Conservation (phyloP, 2,113 vertebrate genomes). For the Gorsachius goisagi region DNA sequence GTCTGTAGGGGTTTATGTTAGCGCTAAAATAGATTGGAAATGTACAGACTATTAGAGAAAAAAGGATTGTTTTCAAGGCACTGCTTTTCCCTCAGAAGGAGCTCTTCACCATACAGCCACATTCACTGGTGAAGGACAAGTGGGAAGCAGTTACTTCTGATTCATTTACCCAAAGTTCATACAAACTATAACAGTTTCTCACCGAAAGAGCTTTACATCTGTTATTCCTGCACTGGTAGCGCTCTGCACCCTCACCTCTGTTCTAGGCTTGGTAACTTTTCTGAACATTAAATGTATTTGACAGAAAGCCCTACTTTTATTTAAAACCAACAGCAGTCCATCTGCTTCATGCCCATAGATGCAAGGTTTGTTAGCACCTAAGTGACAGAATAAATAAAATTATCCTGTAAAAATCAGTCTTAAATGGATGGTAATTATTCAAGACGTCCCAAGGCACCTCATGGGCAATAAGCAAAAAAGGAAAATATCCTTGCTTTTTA, state of each 20-base stretch:
- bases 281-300: background rate
- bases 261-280: background rate
- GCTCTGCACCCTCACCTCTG: background rate
- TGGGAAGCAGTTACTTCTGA: background rate
- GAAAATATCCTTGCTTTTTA: background rate
- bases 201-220: background rate
- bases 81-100: background rate
- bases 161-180: background rate
- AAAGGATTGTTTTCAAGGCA: background rate
- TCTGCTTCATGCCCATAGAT: background rate
- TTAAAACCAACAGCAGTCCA: background rate
- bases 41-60: background rate
- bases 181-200: background rate
- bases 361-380: background rate
- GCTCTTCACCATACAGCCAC: background rate
- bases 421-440: background rate
- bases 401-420: background rate
- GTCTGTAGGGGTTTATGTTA: background rate
- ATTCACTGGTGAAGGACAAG: background rate
- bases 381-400: slow-evolving; percentile 17
- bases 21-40: background rate
- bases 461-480: background rate
- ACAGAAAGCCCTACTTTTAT: background rate
- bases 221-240: background rate
- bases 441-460: background rate